Percentiles rank a stretch among this genome's conserved stretches.
phyloP scores from a whole-genome alignment of 2,113 vertebrate species.

The Eublepharis macularius region DNA sequence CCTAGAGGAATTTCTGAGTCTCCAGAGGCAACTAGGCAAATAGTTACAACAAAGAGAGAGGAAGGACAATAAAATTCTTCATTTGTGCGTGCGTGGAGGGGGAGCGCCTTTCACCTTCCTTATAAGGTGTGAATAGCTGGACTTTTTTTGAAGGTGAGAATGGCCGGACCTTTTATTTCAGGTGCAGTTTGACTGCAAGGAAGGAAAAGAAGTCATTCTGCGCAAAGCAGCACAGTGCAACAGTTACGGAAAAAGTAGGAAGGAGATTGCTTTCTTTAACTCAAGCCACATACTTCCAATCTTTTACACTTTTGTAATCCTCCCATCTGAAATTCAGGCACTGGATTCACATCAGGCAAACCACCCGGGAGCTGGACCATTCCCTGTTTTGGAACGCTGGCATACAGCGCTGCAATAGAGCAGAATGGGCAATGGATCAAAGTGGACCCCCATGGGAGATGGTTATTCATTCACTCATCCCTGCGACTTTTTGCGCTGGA shows the following conservation, averaged over 20 bases:
- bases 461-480: background rate
- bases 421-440: background rate
- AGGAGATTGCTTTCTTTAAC: background rate
- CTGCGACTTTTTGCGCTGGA: background rate
- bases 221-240: background rate
- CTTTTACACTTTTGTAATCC: conserved; percentile 5
- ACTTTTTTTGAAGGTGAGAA: too few relatives aligned
- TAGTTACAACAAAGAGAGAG: too few relatives aligned
- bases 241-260: background rate
- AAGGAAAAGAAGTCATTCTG: background rate
- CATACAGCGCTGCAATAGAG: background rate
- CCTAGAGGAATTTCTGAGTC: too few relatives aligned
- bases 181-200: too few relatives aligned
- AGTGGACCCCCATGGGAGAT: background rate
- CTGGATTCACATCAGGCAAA: conserved; percentile 11
- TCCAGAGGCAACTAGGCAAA: too few relatives aligned
- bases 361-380: background rate
- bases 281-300: conserved; percentile 20
- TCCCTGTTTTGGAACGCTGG: background rate
- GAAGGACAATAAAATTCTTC: too few relatives aligned
- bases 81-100: too few relatives aligned
- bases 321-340: conserved; percentile 10
- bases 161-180: too few relatives aligned
- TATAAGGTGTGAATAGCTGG: too few relatives aligned
- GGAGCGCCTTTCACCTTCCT: too few relatives aligned